phyloP scores from a whole-genome alignment of 2,113 vertebrate species.

The Anas platyrhynchos region DNA sequence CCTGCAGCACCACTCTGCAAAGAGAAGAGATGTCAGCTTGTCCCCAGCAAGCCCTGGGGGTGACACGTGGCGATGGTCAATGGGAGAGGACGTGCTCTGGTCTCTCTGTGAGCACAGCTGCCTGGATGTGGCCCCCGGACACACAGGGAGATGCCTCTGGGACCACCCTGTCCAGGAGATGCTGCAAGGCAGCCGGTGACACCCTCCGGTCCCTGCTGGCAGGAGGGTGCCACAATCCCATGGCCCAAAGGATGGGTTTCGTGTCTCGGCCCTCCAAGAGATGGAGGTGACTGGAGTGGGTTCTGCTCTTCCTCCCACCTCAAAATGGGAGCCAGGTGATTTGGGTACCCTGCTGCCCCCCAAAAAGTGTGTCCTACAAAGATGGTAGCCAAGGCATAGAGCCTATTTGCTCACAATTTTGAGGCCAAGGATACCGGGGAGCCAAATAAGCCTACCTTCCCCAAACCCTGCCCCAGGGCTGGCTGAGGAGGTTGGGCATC shows the following conservation, averaged over 20 bases:
- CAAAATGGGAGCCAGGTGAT: background rate
- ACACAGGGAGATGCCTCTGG: background rate
- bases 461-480: background rate
- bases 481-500: background rate
- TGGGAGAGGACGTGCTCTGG: background rate
- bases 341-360: background rate
- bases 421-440: background rate
- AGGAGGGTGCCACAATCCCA: background rate
- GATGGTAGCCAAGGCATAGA: background rate
- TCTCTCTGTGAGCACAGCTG: background rate
- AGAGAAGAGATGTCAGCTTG: constrained; percentile 18
- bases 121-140: background rate
- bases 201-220: fast-evolving
- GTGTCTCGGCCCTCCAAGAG: background rate
- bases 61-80: background rate
- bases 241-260: background rate
- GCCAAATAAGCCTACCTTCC: background rate
- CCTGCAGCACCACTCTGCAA: background rate
- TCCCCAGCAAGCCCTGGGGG: background rate
- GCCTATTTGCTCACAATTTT: background rate
- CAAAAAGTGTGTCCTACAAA: background rate
- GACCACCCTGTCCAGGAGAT: background rate
- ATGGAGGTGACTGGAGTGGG: background rate
- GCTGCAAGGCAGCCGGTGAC: background rate
- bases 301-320: background rate